phyloP scores from a whole-genome alignment of 1,140 invertebrate species.

The Drosophila fuyamai region DNA sequence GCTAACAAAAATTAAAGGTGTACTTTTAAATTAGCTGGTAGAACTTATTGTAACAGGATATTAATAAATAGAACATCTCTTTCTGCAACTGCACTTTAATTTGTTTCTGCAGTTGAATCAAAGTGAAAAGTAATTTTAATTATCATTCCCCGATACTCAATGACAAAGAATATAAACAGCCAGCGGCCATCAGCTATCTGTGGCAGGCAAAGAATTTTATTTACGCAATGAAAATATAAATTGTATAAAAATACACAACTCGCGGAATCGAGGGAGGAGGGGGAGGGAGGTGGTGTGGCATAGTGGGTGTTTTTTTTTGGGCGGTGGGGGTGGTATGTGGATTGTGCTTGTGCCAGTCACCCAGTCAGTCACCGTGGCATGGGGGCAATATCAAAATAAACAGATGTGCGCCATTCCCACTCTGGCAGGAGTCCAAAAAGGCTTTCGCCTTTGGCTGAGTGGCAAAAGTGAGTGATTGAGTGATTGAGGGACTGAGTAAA shows the following conservation, averaged over 20 bases:
- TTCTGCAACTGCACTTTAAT: constrained; percentile 8
- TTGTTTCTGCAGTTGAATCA: constrained; percentile 11
- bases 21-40: too few species aligned
- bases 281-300: background rate
- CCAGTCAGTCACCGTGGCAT: constrained; percentile 36
- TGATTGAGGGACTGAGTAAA: constrained; percentile 32
- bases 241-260: constrained; percentile 53
- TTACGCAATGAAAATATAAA: constrained; percentile 62
- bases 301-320: constrained; percentile 6
- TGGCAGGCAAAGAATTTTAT: constrained; percentile 55
- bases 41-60: too few species aligned
- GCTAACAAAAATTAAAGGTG: too few species aligned
- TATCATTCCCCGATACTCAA: constrained; percentile 24
- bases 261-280: background rate
- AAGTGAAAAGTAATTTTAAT: constrained; percentile 41
- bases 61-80: background rate
- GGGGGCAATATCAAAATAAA: constrained; percentile 67
- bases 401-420: constrained; percentile 68
- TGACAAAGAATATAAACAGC: constrained; percentile 37
- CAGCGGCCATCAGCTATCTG: constrained; percentile 28
- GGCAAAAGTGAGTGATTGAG: constrained; percentile 44
- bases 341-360: constrained; percentile 1
- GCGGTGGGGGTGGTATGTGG: background rate
- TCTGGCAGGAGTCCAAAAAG: constrained; percentile 66
- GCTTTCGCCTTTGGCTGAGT: constrained; percentile 49